Conservation (phyloP, 1,140 invertebrate species). For the Nomia melanderi region DNA sequence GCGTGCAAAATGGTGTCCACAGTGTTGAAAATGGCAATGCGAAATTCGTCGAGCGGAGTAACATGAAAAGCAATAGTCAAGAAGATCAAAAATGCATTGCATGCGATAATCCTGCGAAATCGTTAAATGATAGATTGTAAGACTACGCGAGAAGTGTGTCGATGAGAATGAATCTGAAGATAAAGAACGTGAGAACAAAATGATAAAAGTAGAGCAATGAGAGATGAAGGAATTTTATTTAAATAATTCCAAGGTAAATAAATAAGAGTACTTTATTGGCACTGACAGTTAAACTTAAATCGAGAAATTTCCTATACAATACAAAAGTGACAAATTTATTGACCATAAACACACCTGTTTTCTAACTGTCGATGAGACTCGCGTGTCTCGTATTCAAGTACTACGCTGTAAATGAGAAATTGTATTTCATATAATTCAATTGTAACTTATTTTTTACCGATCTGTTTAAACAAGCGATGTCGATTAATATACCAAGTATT, state of each 20-base stretch:
- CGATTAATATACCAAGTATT: slow-evolving; percentile 55
- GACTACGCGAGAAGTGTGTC: background rate
- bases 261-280: slow-evolving; percentile 44
- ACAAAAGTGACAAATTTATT: slow-evolving; percentile 21
- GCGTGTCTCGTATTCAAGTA: slow-evolving; percentile 39
- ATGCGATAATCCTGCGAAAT: slow-evolving; percentile 28
- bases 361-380: slow-evolving; percentile 51
- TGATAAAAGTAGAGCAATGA: slow-evolving; percentile 10
- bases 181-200: slow-evolving; percentile 28
- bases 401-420: slow-evolving; percentile 6
- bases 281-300: slow-evolving; percentile 37
- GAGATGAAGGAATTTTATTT: background rate
- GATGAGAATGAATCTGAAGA: slow-evolving; percentile 33
- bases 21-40: slow-evolving; percentile 55
- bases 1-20: slow-evolving; percentile 58
- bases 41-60: slow-evolving; percentile 48
- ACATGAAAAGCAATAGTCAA: slow-evolving; percentile 45
- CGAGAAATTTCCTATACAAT: slow-evolving; percentile 27
- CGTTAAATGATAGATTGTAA: slow-evolving; percentile 14
- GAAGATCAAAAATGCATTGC: slow-evolving; percentile 6
- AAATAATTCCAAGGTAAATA: slow-evolving; percentile 26
- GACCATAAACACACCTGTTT: slow-evolving; percentile 48
- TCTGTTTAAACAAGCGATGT: slow-evolving; percentile 46
- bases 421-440: slow-evolving; percentile 46
- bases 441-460: slow-evolving; percentile 37